Percentiles rank a stretch among this genome's conserved stretches.
These are phyloP conservation scores for Atherinomorus stipes DNA, from an alignment of 2,113 vertebrate species.

Conservation along the genomic window DNA sequence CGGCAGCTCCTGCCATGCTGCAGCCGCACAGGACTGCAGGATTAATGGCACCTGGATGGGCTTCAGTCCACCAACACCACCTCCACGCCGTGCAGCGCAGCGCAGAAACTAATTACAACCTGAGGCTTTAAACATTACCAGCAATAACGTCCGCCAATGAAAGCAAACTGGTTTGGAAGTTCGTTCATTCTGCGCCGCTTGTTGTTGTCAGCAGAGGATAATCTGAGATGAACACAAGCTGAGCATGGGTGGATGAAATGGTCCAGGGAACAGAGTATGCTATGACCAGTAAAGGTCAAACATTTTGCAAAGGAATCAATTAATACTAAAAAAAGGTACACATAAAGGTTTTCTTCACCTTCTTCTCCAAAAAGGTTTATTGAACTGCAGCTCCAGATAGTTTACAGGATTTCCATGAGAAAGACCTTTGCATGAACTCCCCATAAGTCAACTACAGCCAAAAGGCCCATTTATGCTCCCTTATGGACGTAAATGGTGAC, in stretches of 20 bases:
- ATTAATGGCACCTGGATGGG: conserved; percentile 58
- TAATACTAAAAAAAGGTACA: no score
- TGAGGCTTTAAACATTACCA: conserved; percentile 48
- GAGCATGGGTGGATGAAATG: background rate
- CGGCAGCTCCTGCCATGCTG: conserved; percentile 23
- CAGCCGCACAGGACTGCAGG: conserved; percentile 39
- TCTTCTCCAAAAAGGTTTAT: no score
- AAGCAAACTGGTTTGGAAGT: conserved; percentile 48
- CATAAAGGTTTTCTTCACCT: no score
- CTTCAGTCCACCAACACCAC: conserved; percentile 46
- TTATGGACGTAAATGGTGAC: no score
- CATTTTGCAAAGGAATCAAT: no score
- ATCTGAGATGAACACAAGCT: conserved; percentile 42
- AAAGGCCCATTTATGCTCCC: no score
- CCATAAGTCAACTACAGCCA: no score
- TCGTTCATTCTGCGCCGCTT: conserved; percentile 31
- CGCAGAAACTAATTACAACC: conserved; percentile 64
- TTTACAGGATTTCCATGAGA: no score
- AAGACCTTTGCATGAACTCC: no score
- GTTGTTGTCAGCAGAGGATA: conserved; percentile 55
- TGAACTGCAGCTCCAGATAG: no score
- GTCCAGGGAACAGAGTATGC: no score
- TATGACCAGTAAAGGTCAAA: no score
- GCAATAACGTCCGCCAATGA: conserved; percentile 53
- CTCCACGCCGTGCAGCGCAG: background rate